Percentiles rank a stretch among this genome's conserved stretches.
These are phyloP conservation scores for Harpalus rufipes DNA, from an alignment of 2,888 invertebrate genomes.

Conservation along the genomic window DNA sequence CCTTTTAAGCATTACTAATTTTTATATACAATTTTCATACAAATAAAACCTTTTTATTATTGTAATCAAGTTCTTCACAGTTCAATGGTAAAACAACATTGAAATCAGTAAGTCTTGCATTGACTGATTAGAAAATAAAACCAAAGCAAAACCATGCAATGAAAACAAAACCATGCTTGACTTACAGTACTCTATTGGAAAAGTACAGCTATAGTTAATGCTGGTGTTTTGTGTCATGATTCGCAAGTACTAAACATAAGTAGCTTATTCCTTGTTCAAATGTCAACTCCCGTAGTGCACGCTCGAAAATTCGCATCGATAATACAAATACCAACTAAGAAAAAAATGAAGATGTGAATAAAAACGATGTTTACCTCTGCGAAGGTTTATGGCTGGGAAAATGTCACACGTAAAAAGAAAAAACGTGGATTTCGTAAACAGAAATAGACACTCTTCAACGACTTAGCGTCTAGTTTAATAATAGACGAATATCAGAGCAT, in stretches of 20 bases:
- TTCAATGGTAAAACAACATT: conserved; percentile 7
- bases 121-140: conserved; percentile 39
- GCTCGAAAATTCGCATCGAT: conserved; percentile 49
- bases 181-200: conserved; percentile 63
- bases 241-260: conserved; percentile 44
- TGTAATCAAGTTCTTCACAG: not conserved
- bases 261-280: conserved; percentile 44
- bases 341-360: conserved; percentile 46
- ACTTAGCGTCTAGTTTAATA: conserved; percentile 32
- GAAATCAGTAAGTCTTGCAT: conserved; percentile 10
- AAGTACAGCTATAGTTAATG: conserved; percentile 53
- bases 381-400: conserved; percentile 42
- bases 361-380: conserved; percentile 24
- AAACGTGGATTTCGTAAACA: conserved; percentile 55
- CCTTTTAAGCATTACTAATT: not conserved
- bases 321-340: conserved; percentile 43
- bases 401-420: conserved; percentile 42
- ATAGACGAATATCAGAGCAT: conserved; percentile 47
- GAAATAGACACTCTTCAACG: conserved; percentile 46
- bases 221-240: conserved; percentile 59
- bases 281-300: conserved; percentile 40
- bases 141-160: conserved; percentile 52
- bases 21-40: not conserved
- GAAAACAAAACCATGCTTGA: conserved; percentile 50
- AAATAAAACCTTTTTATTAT: not conserved